These are phyloP conservation scores for Poecilia wingei DNA, from an alignment of 2,797 vertebrate genomes.

Conservation along the genomic window DNA sequence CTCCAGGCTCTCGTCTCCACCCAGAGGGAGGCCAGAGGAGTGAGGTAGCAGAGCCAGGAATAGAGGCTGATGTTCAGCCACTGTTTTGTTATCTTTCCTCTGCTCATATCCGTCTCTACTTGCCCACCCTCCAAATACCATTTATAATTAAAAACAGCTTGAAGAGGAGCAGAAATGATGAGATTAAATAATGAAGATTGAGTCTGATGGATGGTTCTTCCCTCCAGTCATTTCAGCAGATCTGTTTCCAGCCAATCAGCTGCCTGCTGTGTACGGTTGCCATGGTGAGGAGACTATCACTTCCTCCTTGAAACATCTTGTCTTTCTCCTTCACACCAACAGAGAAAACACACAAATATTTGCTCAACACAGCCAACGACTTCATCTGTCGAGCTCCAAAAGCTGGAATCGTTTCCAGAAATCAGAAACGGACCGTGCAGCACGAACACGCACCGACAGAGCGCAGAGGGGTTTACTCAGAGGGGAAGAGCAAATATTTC, in stretches of 20 bases:
- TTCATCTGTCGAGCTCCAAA: background rate
- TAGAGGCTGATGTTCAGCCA: constrained; percentile 68
- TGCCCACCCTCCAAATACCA: background rate
- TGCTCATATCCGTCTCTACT: constrained; percentile 8
- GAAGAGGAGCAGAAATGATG: background rate
- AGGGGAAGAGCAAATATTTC: constrained; percentile 58
- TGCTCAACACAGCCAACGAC: constrained; percentile 1
- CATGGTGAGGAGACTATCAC: constrained; percentile 53
- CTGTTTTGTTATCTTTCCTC: constrained; percentile 42
- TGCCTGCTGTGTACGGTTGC: constrained; percentile 58
- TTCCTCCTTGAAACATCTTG: constrained; percentile 45
- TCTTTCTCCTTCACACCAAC: background rate
- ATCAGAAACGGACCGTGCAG: background rate
- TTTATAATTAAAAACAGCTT: background rate
- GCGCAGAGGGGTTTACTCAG: constrained; percentile 27
- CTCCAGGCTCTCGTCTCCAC: constrained; percentile 4
- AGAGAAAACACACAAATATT: constrained; percentile 2
- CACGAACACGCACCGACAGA: background rate
- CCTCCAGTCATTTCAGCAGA: constrained; percentile 34
- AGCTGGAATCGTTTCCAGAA: background rate
- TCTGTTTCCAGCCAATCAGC: constrained; percentile 52
- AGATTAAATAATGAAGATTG: background rate
- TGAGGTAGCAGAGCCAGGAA: constrained; percentile 71
- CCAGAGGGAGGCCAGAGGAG: constrained; percentile 48
- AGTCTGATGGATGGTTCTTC: constrained; percentile 8